Percentiles rank a stretch among this genome's conserved stretches.
Conservation (phyloP, 2,113 vertebrate genomes). For the Baryphthengus martii region DNA sequence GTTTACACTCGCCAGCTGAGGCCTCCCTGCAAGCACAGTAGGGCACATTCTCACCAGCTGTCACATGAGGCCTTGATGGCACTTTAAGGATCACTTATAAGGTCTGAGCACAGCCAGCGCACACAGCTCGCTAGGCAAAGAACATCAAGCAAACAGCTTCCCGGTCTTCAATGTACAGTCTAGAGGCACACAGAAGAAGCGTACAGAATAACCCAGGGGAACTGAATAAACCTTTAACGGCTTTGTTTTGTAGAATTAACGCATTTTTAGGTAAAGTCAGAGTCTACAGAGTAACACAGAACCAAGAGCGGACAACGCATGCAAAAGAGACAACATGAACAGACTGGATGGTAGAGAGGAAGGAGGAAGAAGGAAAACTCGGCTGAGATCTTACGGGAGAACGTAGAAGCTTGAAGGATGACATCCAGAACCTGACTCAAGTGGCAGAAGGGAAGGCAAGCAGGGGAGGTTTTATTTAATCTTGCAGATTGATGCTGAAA, state of each 20-base stretch:
- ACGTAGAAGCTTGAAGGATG: neutral
- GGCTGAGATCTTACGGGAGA: neutral
- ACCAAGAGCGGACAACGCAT: neutral
- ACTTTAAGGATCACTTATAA: neutral
- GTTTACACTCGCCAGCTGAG: neutral
- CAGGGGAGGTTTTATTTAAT: neutral
- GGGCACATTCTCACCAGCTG: neutral
- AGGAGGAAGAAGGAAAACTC: neutral
- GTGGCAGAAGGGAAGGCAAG: neutral
- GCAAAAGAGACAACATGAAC: neutral
- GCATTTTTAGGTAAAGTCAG: neutral
- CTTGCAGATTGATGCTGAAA: neutral
- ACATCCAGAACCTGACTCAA: neutral
- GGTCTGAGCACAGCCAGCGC: neutral
- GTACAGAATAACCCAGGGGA: neutral
- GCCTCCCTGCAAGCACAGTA: neutral
- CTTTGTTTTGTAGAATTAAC: neutral
- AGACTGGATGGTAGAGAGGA: neutral
- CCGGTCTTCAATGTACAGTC: neutral
- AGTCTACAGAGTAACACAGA: neutral
- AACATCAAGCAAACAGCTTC: neutral
- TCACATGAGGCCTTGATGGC: neutral
- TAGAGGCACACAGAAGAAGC: neutral
- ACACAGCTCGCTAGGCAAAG: neutral
- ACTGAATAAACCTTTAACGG: neutral